These are phyloP conservation scores for Rhizoglyphus robini DNA, from an alignment of 1,140 invertebrate genomes.

Conservation along the genomic window DNA sequence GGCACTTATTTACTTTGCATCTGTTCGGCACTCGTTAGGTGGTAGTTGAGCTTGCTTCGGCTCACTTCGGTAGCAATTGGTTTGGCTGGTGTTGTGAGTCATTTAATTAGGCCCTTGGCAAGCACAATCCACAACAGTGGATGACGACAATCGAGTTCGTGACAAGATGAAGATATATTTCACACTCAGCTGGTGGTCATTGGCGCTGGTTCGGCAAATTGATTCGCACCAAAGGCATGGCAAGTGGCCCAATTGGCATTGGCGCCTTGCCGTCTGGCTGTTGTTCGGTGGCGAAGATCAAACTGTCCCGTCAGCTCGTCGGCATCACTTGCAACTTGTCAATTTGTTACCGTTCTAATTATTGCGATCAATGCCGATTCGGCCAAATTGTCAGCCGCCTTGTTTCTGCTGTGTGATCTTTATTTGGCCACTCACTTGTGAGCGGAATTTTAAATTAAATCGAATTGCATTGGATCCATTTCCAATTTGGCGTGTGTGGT, in stretches of 20 bases:
- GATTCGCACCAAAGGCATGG: background rate
- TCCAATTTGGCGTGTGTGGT: slow-evolving; percentile 5
- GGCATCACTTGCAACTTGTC: background rate
- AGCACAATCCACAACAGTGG: background rate
- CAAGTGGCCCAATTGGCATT: background rate
- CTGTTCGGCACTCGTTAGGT: too few species aligned
- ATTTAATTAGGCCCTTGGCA: background rate
- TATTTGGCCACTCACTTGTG: background rate
- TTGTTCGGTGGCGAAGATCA: too few species aligned
- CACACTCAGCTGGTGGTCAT: background rate
- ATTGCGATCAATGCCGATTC: background rate
- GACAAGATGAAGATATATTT: background rate
- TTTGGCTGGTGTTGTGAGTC: too few species aligned
- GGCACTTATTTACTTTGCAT: too few species aligned
- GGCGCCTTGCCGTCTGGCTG: background rate
- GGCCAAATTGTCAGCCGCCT: background rate
- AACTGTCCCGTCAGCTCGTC: background rate
- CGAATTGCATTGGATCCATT: slow-evolving; percentile 5
- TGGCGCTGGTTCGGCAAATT: background rate
- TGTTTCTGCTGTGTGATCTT: too few species aligned
- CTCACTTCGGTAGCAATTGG: too few species aligned
- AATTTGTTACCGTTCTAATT: background rate
- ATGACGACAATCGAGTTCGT: background rate
- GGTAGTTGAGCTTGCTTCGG: too few species aligned
- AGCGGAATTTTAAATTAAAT: slow-evolving; percentile 11